Conservation (phyloP, 1,140 invertebrate genomes). For the Plectrocnemia conspersa region DNA sequence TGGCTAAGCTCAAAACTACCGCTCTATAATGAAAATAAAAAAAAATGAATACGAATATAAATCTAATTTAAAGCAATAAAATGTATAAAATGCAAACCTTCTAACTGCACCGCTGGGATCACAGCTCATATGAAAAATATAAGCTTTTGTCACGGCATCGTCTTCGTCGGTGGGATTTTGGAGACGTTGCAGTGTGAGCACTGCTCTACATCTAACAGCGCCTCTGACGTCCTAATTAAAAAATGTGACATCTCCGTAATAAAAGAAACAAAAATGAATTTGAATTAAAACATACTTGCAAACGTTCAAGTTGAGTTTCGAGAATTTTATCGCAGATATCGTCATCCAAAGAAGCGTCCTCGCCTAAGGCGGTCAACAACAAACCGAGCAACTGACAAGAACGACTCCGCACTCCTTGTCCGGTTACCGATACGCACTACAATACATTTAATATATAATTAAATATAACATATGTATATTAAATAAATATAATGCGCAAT, state of each 20-base stretch:
- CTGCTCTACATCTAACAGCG: slow-evolving; percentile 71
- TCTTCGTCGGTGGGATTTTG: slow-evolving; percentile 72
- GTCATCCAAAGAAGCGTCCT: slow-evolving; percentile 73
- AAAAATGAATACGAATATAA: neutral
- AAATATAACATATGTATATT: slow-evolving; percentile 11
- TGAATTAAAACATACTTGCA: slow-evolving; percentile 45
- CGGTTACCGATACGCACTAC: slow-evolving; percentile 56
- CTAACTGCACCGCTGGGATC: slow-evolving; percentile 73
- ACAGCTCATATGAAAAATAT: slow-evolving; percentile 68
- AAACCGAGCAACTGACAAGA: slow-evolving; percentile 72
- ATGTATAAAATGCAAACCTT: slow-evolving; percentile 40
- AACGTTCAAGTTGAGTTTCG: slow-evolving; percentile 62
- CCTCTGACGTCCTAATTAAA: slow-evolving; percentile 60
- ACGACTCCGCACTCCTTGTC: slow-evolving; percentile 62
- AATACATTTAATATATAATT: no score
- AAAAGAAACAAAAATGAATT: neutral
- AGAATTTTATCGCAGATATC: slow-evolving; percentile 68
- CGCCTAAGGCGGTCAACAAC: slow-evolving; percentile 66
- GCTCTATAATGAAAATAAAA: slow-evolving; percentile 40
- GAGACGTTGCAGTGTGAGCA: slow-evolving; percentile 70
- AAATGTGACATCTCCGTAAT: slow-evolving; percentile 49
- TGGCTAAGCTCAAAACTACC: slow-evolving; percentile 62
- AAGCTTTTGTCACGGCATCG: slow-evolving; percentile 74
- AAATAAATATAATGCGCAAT: slow-evolving; percentile 40
- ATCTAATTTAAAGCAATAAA: neutral